Conservation (phyloP, 1,140 invertebrate species). For the Drosophila takahashii region DNA sequence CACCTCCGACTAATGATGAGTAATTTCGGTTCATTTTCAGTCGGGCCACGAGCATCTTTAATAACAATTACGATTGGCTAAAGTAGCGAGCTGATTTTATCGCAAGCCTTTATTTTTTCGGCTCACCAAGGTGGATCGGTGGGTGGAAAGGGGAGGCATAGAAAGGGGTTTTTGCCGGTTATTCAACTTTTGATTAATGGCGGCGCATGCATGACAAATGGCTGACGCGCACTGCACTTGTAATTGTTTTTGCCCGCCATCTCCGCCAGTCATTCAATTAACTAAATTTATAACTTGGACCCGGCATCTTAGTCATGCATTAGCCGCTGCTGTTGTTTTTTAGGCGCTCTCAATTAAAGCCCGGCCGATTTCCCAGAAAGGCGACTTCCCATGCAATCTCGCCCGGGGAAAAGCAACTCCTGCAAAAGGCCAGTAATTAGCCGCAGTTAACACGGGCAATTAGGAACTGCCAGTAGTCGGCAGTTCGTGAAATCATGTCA, state of each 20-base stretch:
- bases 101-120: constrained; percentile 45
- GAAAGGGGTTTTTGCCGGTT: constrained; percentile 8
- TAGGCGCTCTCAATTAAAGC: constrained; percentile 61
- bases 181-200: constrained; percentile 80
- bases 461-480: constrained; percentile 42
- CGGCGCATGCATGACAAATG: constrained; percentile 73
- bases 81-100: constrained; percentile 39
- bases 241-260: constrained; percentile 51
- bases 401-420: too few species aligned
- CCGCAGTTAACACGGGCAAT: constrained; percentile 68
- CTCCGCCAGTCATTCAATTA: constrained; percentile 45
- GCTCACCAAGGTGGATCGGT: background rate
- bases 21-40: constrained; percentile 61
- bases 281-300: constrained; percentile 62
- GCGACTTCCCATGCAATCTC: constrained; percentile 45
- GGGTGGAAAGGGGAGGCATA: background rate
- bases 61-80: constrained; percentile 51
- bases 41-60: constrained; percentile 54
- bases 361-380: constrained; percentile 58
- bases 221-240: constrained; percentile 58
- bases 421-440: constrained; percentile 47
- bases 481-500: constrained; percentile 69
- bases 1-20: constrained; percentile 62
- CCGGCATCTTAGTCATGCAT: constrained; percentile 59
- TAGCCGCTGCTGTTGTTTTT: constrained; percentile 8